Conservation (phyloP, 2,888 invertebrate species). For the Zele albiditarsus region DNA sequence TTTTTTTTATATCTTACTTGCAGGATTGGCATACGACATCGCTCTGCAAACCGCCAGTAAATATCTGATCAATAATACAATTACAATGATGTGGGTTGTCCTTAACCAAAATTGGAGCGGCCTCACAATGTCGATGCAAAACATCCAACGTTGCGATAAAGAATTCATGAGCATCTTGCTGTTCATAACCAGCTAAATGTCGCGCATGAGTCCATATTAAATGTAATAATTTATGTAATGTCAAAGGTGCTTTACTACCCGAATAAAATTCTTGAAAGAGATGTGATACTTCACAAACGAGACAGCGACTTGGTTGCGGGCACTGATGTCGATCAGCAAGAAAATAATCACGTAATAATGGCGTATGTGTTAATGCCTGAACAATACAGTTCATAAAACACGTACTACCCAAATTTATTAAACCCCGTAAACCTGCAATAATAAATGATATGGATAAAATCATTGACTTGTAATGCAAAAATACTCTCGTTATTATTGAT, state of each 20-base stretch:
- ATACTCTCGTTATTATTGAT: background rate
- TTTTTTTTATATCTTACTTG: conserved; percentile 76
- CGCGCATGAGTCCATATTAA: conserved; percentile 97
- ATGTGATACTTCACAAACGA: conserved; percentile 96
- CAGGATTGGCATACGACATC: conserved; percentile 97
- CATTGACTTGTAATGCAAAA: background rate
- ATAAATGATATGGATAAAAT: background rate
- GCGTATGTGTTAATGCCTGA: conserved; percentile 94
- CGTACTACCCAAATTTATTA: conserved; percentile 96
- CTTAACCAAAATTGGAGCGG: conserved; percentile 70
- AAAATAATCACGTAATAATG: conserved; percentile 95
- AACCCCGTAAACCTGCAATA: conserved; percentile 85
- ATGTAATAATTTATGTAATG: conserved; percentile 91
- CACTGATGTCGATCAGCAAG: conserved; percentile 94
- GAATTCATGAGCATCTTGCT: conserved; percentile 99
- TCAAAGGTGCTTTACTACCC: conserved; percentile 89
- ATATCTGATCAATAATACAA: conserved; percentile 98
- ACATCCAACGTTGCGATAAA: conserved; percentile 96
- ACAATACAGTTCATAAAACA: conserved; percentile 99
- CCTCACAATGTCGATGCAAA: conserved; percentile 87
- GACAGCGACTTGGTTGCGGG: conserved; percentile 84
- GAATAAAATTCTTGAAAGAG: conserved; percentile 98
- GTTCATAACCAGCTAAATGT: conserved; percentile 95
- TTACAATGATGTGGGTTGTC: conserved; percentile 81
- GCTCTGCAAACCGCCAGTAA: conserved; percentile 95